Evolutionary conservation across 2,797 vertebrate genomes (phyloP).

Genomic region (Sebastes diaconus): DNA sequence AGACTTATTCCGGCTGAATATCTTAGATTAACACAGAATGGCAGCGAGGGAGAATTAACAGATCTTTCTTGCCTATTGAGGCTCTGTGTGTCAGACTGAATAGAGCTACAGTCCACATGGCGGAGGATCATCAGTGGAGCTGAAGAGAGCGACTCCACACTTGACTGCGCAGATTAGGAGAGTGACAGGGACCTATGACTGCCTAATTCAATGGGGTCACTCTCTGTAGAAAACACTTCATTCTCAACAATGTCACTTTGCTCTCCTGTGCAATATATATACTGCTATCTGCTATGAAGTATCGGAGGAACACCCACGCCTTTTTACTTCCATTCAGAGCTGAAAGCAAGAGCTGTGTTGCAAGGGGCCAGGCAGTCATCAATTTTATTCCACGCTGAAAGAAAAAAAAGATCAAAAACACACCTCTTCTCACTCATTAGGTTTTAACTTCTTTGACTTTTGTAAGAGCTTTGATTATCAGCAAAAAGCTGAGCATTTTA

Average conservation of each 20-base stretch:
- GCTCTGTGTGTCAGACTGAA: conserved; percentile 69
- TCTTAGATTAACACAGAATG: conserved; percentile 75
- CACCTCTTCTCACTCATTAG: conserved; percentile 67
- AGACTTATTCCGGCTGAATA: conserved; percentile 69
- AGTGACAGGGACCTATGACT: conserved; percentile 78
- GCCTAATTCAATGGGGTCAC: conserved; percentile 77
- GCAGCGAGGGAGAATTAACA: conserved; percentile 66
- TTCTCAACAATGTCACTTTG: conserved; percentile 68
- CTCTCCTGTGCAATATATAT: conserved; percentile 59
- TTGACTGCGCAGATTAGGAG: conserved; percentile 80
- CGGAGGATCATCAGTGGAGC: conserved; percentile 74
- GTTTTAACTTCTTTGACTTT: conserved; percentile 60
- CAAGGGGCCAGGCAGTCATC: conserved; percentile 36
- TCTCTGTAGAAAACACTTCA: conserved; percentile 72
- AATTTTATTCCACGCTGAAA: conserved; percentile 19
- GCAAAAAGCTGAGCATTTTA: conserved; percentile 62
- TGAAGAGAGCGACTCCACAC: conserved; percentile 76
- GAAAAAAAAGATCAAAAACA: conserved; percentile 57
- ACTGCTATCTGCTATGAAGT: conserved; percentile 34
- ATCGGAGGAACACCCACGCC: conserved; percentile 41
- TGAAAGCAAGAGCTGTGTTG: conserved; percentile 43
- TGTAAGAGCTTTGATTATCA: conserved; percentile 74
- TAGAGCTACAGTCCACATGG: conserved; percentile 60
- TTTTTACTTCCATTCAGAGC: conserved; percentile 44
- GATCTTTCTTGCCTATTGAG: conserved; percentile 68